These are phyloP conservation scores for Rallus limicola DNA, from an alignment of 2,113 vertebrate species.

Conservation along the genomic window DNA sequence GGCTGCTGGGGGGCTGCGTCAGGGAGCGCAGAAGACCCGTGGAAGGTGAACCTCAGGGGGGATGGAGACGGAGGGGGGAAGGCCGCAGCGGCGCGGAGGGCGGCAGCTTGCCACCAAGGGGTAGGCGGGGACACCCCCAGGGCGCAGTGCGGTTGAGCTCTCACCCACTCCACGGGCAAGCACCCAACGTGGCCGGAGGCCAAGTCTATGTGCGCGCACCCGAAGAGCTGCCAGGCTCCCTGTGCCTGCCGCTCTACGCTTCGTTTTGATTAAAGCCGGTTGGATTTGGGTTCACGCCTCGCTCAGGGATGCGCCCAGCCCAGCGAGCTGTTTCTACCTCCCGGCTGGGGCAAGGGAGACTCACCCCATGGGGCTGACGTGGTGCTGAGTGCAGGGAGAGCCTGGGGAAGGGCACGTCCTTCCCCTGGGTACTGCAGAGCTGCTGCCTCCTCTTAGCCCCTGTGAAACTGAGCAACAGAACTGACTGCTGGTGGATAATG, in stretches of 20 bases:
- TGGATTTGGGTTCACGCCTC: neutral
- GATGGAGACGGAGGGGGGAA: neutral
- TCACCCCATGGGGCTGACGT: fast-evolving
- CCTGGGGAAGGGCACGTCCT: neutral
- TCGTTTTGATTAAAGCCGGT: neutral
- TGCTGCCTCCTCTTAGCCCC: neutral
- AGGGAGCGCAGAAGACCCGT: too few species aligned
- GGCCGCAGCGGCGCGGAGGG: neutral
- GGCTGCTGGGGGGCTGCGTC: fast-evolving
- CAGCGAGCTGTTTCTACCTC: neutral
- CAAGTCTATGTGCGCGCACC: neutral
- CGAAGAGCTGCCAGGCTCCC: neutral
- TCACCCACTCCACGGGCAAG: neutral
- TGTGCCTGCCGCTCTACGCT: neutral
- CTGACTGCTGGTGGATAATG: neutral
- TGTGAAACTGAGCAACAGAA: neutral
- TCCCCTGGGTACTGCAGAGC: neutral
- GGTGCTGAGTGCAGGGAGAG: neutral
- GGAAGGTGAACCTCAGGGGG: fast-evolving
- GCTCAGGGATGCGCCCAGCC: neutral
- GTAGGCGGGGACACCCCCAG: neutral
- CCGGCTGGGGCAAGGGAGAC: neutral
- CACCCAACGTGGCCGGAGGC: neutral
- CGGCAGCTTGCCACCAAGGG: neutral
- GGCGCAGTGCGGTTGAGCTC: neutral